These are phyloP conservation scores for Gibbula magus DNA, from an alignment of 2,888 invertebrate species.

Conservation along the genomic window DNA sequence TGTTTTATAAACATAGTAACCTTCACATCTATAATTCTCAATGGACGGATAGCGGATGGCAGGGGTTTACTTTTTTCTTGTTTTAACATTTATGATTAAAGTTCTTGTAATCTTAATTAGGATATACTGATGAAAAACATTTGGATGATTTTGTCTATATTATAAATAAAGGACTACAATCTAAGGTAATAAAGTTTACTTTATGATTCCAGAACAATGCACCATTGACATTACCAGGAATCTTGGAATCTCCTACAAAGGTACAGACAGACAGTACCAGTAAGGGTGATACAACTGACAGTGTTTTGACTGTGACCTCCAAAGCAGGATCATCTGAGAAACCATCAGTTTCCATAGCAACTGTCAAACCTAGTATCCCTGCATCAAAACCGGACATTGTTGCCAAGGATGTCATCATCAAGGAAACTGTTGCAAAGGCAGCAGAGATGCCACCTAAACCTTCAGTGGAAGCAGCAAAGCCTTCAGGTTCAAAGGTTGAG, in stretches of 20 bases:
- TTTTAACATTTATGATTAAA: too few species aligned
- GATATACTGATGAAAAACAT: too few species aligned
- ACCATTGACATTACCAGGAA: slow-evolving; percentile 48
- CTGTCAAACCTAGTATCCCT: background rate
- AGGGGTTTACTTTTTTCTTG: too few species aligned
- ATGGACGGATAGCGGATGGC: too few species aligned
- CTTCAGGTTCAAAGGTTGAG: background rate
- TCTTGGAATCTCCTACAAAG: slow-evolving; percentile 51
- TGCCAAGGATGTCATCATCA: background rate
- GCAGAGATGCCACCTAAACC: background rate
- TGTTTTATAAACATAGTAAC: too few species aligned
- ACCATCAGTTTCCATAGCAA: background rate
- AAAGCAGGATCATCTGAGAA: background rate
- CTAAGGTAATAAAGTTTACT: too few species aligned
- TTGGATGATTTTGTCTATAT: too few species aligned
- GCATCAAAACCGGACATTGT: background rate
- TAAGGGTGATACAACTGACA: background rate
- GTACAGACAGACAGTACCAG: background rate
- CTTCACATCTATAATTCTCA: too few species aligned
- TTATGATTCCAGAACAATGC: slow-evolving; percentile 46
- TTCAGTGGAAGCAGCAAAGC: background rate
- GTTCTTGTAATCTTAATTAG: too few species aligned
- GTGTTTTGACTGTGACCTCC: background rate
- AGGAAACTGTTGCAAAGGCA: background rate
- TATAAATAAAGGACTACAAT: too few species aligned